Evolutionary conservation across 1,140 invertebrate species (phyloP), one percentile per base, ranked within the genome.

Genomic region (Coptotermes formosanus): DNA sequence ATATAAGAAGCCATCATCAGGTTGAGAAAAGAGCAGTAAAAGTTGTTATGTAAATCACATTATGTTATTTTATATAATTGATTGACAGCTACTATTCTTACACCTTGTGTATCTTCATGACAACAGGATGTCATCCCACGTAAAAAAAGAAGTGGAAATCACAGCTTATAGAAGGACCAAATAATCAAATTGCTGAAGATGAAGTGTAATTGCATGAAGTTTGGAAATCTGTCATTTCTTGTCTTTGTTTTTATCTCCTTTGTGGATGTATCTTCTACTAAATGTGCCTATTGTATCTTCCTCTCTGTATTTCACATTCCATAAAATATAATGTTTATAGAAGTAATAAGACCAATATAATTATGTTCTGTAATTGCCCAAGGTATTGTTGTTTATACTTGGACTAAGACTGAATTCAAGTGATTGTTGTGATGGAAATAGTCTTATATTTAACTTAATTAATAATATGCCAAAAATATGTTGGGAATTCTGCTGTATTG

Each of bases 371-470:
- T 23, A 64, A 11, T 6, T 64, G 7, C 59, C 19, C 19, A 69
- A 69, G n/a, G 1, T 69, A n/a, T 69, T 69, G 7, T 21, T 4
- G 64, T 69, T 69, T 64, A 69, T 21, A 69, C 25, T 69, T 16
- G 3, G 25, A 69, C 3, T 69, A 69, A 69, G 64, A 69, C 64
- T 69, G 64, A 8, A 55, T 55, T 55, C 16, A 55, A 55, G 52
- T 55, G 16, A 69, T n/a, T 69, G 64, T 69, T 69, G 64, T 69
- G 64, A 69, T 69, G 64, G 64, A 69, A 69, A 25, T 69, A 69
- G n/a, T 69, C 64, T 69, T 25, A n/a, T n/a, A 69, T 69, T 69
- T 69, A 69, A 69, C 16, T 55, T 55, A 55, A 55, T 48, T 55
- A 55, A n/a, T 55, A 55, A 9, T 69, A 69, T 69, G 52, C 52